These are phyloP conservation scores for Diplolepis rosae DNA, from an alignment of 2,888 invertebrate genomes.

Conservation along the genomic window DNA sequence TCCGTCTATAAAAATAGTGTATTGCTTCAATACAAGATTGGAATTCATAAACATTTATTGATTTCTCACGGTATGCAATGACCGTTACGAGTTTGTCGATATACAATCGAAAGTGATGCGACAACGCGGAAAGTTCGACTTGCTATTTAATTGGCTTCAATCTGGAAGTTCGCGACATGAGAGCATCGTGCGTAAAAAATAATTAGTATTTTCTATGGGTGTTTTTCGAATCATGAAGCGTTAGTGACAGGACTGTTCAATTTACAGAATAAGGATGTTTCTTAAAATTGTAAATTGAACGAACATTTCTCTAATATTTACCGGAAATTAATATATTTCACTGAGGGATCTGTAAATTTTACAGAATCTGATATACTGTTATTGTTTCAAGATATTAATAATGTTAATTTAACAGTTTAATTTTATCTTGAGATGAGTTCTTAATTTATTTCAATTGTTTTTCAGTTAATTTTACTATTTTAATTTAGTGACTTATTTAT, in stretches of 20 bases:
- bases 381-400: too few relatives aligned
- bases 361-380: too few relatives aligned
- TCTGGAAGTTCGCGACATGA: not conserved
- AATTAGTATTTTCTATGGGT: not conserved
- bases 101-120: slow-evolving; percentile 14
- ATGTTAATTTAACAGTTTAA: too few relatives aligned
- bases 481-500: too few relatives aligned
- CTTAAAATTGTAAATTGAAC: too few relatives aligned
- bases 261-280: too few relatives aligned
- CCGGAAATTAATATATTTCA: too few relatives aligned
- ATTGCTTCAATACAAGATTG: slow-evolving; percentile 19
- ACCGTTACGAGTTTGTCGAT: slow-evolving; percentile 26
- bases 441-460: too few relatives aligned
- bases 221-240: not conserved
- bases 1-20: slow-evolving; percentile 2
- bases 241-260: slow-evolving; percentile 6
- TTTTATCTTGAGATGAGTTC: too few relatives aligned
- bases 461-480: too few relatives aligned
- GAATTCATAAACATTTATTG: slow-evolving; percentile 14
- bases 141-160: slow-evolving; percentile 1
- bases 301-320: too few relatives aligned
- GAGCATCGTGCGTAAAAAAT: not conserved
- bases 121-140: slow-evolving; percentile 9
- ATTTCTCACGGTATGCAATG: slow-evolving; percentile 30
- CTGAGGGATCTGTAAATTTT: too few relatives aligned